Conservation (phyloP, 2,888 invertebrate genomes). For the Ormyrus nitidulus region DNA sequence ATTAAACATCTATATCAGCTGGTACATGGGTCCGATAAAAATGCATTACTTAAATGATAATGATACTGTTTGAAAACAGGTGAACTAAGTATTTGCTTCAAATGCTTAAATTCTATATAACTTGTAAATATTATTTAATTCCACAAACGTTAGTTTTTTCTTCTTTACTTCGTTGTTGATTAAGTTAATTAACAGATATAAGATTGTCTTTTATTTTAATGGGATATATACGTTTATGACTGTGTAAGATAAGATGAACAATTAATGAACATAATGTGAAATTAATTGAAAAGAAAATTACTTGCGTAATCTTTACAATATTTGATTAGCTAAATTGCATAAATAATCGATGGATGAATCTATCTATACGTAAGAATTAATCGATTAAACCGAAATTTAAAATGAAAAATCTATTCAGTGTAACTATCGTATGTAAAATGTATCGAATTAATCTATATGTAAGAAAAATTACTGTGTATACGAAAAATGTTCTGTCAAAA, state of each 20-base stretch:
- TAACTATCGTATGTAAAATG: slow-evolving; percentile 46
- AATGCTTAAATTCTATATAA: too few species aligned
- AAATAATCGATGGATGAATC: slow-evolving; percentile 46
- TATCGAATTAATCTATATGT: slow-evolving; percentile 53
- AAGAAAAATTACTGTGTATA: slow-evolving; percentile 60
- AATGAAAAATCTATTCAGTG: too few species aligned
- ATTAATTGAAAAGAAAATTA: slow-evolving; percentile 37
- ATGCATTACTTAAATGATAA: slow-evolving; percentile 63
- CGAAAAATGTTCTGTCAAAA: slow-evolving; percentile 63
- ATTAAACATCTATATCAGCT: slow-evolving; percentile 69
- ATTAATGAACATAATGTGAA: slow-evolving; percentile 10
- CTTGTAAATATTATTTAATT: too few species aligned
- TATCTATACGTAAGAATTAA: slow-evolving; percentile 47
- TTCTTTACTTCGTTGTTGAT: too few species aligned
- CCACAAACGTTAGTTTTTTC: too few species aligned
- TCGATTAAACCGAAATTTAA: too few species aligned
- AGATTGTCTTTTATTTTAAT: slow-evolving; percentile 27
- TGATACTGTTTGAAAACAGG: slow-evolving; percentile 38
- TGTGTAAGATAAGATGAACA: slow-evolving; percentile 2
- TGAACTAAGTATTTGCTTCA: slow-evolving; percentile 6
- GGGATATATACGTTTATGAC: neutral
- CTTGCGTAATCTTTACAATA: slow-evolving; percentile 34
- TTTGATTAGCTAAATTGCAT: slow-evolving; percentile 43
- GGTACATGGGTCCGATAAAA: slow-evolving; percentile 74
- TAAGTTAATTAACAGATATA: neutral